Evolutionary conservation across 2,888 invertebrate species (phyloP).

Genomic region (Yponomeuta cagnagella): DNA sequence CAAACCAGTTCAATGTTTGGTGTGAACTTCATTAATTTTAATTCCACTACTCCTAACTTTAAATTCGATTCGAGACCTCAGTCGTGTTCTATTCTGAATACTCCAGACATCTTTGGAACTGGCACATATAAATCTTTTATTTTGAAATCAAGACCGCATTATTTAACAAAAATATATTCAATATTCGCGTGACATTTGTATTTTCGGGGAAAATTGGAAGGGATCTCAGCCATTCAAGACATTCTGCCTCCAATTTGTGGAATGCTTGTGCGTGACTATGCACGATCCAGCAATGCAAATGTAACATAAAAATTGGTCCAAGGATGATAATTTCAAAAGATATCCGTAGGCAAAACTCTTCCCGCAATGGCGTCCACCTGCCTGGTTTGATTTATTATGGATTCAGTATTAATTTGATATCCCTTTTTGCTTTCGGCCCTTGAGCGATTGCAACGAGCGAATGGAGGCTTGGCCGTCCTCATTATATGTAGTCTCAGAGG

Average conservation of each 20-base stretch:
- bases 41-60: neutral
- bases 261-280: conserved; percentile 19
- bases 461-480: conserved; percentile 55
- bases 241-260: conserved; percentile 22
- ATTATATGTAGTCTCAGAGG: conserved; percentile 67
- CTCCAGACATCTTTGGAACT: neutral
- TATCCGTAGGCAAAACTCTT: conserved; percentile 67
- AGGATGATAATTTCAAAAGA: conserved; percentile 65
- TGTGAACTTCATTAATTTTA: conserved; percentile 4
- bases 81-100: neutral
- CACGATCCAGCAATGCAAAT: conserved; percentile 18
- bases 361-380: conserved; percentile 68
- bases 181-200: conserved; percentile 35
- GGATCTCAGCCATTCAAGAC: conserved; percentile 8
- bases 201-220: neutral
- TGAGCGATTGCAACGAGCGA: conserved; percentile 64
- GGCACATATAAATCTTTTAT: neutral
- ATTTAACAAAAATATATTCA: conserved; percentile 17
- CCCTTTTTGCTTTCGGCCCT: conserved; percentile 71
- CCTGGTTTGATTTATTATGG: conserved; percentile 74
- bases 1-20: conserved; percentile 25
- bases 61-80: neutral
- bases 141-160: neutral
- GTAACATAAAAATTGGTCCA: conserved; percentile 33
- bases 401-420: conserved; percentile 76